Evolutionary conservation across 2,797 vertebrate genomes (phyloP).

Genomic region (Xenops minutus): DNA sequence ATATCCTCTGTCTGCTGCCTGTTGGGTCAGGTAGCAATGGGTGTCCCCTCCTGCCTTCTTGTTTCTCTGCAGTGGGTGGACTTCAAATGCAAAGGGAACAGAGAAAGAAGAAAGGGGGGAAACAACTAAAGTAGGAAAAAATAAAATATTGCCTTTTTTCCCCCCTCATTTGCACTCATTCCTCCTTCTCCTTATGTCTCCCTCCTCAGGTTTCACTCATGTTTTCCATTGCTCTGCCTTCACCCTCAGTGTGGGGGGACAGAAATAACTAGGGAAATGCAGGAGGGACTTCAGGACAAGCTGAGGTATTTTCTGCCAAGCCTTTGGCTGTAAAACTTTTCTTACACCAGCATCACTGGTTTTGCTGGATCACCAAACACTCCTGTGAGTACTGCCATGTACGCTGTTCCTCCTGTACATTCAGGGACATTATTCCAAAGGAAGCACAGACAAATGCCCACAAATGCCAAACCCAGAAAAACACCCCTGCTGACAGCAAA

Average conservation of each 20-base stretch:
- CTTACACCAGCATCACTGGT: rapidly evolving
- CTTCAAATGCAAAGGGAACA: not conserved
- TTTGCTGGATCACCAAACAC: not conserved
- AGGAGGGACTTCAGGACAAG: not conserved
- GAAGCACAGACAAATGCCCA: not conserved
- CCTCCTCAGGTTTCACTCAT: not conserved
- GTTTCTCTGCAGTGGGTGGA: not conserved
- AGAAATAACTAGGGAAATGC: not conserved
- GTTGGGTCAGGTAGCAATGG: not conserved
- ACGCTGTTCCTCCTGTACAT: not conserved
- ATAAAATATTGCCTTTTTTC: not conserved
- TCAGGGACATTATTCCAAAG: not conserved
- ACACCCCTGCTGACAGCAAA: not conserved
- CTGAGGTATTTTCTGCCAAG: not conserved
- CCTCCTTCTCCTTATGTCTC: not conserved
- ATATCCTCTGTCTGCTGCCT: not conserved
- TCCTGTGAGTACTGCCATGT: not conserved
- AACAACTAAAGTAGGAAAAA: not conserved
- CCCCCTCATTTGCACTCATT: not conserved
- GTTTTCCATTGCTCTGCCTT: not conserved
- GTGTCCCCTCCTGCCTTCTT: not conserved
- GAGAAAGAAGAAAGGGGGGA: not conserved
- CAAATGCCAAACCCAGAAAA: not conserved
- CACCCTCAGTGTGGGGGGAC: not conserved
- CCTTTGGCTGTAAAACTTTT: not conserved